A percentile compares a stretch with the other conserved stretches of the same genome.
Conservation (phyloP, 2,888 invertebrate genomes). For the Platypus cylindrus region DNA sequence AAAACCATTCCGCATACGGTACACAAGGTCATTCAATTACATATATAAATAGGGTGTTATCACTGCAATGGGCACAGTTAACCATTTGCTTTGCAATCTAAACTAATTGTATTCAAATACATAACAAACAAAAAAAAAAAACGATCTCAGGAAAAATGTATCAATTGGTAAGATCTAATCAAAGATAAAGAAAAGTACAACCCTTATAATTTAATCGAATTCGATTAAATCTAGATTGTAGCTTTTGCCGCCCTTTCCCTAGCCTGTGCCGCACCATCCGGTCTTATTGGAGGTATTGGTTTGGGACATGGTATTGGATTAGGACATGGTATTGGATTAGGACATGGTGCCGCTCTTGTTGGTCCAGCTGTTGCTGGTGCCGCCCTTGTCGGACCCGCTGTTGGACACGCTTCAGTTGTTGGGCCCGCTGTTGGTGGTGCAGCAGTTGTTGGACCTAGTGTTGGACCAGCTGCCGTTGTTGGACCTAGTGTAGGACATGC, state of each 20-base stretch:
- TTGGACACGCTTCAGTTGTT: constrained; percentile 10
- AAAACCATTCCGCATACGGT: no score
- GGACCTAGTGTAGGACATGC: constrained; percentile 12
- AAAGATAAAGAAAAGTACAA: no score
- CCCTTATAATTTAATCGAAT: no score
- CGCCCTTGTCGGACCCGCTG: constrained; percentile 13
- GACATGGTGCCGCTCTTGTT: constrained; percentile 15
- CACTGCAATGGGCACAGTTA: no score
- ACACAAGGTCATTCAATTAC: no score
- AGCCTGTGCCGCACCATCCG: constrained; percentile 16
- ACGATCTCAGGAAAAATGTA: no score
- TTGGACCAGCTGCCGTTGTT: constrained; percentile 15
- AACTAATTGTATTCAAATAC: no score
- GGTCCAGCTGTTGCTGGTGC: constrained; percentile 15
- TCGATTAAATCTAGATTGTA: constrained; percentile 17
- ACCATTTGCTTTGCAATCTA: no score
- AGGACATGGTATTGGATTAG: constrained; percentile 8
- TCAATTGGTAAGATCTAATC: no score
- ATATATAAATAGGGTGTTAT: no score
- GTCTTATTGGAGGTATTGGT: constrained; percentile 2
- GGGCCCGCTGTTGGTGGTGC: constrained; percentile 14
- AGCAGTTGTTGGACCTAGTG: constrained; percentile 13
- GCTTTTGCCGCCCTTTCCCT: constrained; percentile 19
- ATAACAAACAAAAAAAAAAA: no score
- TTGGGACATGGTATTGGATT: constrained; percentile 5